Conservation (phyloP, 2,113 vertebrate genomes). For the Scolopax mira region DNA sequence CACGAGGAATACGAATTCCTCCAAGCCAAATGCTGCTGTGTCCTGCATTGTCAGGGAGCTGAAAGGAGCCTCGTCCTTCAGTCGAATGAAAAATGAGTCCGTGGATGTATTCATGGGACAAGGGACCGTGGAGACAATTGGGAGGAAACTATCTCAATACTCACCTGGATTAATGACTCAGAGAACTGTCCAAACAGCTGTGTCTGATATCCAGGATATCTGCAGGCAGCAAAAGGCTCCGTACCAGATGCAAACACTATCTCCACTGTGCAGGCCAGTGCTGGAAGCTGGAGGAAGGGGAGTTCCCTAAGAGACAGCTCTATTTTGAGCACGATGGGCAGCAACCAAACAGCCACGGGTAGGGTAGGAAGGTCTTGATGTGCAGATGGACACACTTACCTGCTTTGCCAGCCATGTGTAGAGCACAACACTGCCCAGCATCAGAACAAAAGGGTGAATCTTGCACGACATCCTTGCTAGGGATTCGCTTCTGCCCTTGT, state of each 20-base stretch:
- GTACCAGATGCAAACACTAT: not conserved
- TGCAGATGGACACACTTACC: not conserved
- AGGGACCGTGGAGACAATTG: not conserved
- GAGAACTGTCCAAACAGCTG: constrained; percentile 1
- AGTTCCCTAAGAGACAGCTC: not conserved
- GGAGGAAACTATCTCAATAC: not conserved
- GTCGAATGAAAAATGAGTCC: not conserved
- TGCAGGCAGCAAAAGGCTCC: not conserved
- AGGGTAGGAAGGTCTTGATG: not conserved
- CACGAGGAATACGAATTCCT: not conserved
- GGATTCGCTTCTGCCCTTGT: not conserved
- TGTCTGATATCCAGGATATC: not conserved
- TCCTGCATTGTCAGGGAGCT: not conserved
- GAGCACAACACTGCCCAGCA: not conserved
- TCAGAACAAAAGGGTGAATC: not conserved
- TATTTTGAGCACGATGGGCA: not conserved
- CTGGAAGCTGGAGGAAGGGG: not conserved
- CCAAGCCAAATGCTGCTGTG: not conserved
- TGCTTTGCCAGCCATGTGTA: not conserved
- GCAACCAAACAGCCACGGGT: not conserved
- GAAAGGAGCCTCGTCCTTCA: not conserved
- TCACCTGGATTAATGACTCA: not conserved
- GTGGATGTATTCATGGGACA: not conserved
- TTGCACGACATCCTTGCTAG: not conserved
- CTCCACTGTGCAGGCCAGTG: not conserved